Evolutionary conservation across 2,888 invertebrate genomes (phyloP), one percentile per base, ranked within the genome.

Genomic region (Acleris literana): DNA sequence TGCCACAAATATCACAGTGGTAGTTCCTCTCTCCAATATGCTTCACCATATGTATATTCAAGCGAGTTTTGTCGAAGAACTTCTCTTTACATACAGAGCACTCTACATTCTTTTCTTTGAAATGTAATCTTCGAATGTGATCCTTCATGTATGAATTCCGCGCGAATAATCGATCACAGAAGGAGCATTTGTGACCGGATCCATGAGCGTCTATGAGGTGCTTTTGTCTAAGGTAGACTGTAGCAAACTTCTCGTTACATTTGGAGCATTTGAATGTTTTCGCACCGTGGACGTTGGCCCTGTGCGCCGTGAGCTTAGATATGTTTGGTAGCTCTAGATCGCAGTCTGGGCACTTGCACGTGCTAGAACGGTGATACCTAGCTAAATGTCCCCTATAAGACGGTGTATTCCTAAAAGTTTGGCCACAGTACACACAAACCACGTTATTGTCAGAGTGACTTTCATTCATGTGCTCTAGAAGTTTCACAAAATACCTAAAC

Each of bases 1-100:
- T 86, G 0, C 87, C 85, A 69, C 93, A 93, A 16, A 88, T 79
- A 48, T 92, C 87, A 68, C 93, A 93, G 51, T 90, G 82, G 68
- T 85, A 87, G 5, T 78, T 78, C 1, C 81, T 83, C 3, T 87
- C 86, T 53, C 83, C 83, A 22, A 79, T 78, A 70, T 89, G 90
- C n/a, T 78, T 79, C 65, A 78, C 79, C 68, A 80, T 79, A 69
- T 88, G 88, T 16, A 69, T 54, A 39, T 69, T 72, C 49, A 72
- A 39, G 20, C 64, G 33, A 5, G 63, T 62, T 39, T 64, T 64
- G 16, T 67, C 64, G 43, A 70, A 72, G 29, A 71, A 71, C 65
- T 59, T 68, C 46, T 69, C 65, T 9, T 63, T 65, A 54, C 72
- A 72, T 1, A 70, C 60, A 4, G 67, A 63, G 43, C 75, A 75